These are phyloP conservation scores for Drosophila orena DNA, from an alignment of 1,140 invertebrate species.

Conservation along the genomic window DNA sequence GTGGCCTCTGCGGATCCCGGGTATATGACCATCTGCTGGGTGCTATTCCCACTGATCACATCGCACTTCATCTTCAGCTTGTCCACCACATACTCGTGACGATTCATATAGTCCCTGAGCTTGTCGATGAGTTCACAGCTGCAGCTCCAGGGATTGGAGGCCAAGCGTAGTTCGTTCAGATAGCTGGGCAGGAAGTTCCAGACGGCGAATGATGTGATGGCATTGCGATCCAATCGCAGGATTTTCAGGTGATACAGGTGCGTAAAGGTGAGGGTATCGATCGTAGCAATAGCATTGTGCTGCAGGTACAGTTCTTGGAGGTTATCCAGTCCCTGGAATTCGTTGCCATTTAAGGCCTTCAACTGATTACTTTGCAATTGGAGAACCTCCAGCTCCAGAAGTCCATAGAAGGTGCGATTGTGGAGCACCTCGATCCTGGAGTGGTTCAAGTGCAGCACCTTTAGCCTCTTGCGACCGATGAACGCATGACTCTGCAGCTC, in stretches of 20 bases:
- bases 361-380: conserved; percentile 93
- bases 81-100: conserved; percentile 88
- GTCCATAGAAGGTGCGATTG: conserved; percentile 95
- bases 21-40: conserved; percentile 85
- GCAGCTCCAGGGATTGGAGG: conserved; percentile 94
- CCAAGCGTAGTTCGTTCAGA: conserved; percentile 89
- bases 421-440: conserved; percentile 94
- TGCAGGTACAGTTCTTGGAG: conserved; percentile 94
- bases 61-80: conserved; percentile 85
- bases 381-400: conserved; percentile 92
- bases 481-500: conserved; percentile 93
- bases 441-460: conserved; percentile 92
- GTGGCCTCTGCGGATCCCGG: conserved; percentile 28
- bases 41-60: conserved; percentile 33
- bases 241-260: conserved; percentile 89
- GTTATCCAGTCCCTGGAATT: conserved; percentile 91
- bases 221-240: conserved; percentile 92
- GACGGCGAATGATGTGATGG: conserved; percentile 89
- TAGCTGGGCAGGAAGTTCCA: conserved; percentile 89
- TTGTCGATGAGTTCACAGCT: conserved; percentile 93
- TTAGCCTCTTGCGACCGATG: conserved; percentile 94
- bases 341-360: conserved; percentile 91
- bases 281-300: conserved; percentile 90
- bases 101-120: conserved; percentile 91
- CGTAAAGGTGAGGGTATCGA: conserved; percentile 92